A percentile compares a stretch with the other conserved stretches of the same genome.
phyloP scores from a whole-genome alignment of 2,113 vertebrate species.

The Corvus moneduloides region DNA sequence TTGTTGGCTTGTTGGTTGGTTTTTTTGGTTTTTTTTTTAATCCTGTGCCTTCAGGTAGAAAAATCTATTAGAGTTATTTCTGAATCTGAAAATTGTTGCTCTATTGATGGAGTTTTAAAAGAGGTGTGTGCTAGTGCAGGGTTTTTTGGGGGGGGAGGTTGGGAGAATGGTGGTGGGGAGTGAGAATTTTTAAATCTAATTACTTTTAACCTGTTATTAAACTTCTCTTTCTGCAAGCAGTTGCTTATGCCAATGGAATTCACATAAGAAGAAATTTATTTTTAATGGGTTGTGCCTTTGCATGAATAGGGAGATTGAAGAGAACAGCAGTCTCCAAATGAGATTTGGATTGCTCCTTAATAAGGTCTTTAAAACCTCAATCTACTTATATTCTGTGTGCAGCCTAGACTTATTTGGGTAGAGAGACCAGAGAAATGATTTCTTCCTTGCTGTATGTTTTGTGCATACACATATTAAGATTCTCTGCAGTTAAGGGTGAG shows the following conservation, averaged over 20 bases:
- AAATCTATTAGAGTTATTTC: background rate
- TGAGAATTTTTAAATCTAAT: background rate
- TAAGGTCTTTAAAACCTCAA: background rate
- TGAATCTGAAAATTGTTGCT: background rate
- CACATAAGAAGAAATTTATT: background rate
- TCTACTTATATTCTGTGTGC: background rate
- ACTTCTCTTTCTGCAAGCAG: background rate
- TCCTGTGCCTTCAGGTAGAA: background rate
- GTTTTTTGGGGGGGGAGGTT: fast-evolving
- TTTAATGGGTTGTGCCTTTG: background rate
- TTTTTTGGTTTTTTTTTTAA: background rate
- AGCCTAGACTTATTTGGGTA: background rate
- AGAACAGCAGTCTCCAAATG: background rate
- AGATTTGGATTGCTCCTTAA: background rate
- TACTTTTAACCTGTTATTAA: background rate
- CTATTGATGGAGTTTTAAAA: background rate
- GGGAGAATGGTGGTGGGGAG: background rate
- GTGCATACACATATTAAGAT: background rate
- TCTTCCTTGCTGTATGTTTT: background rate
- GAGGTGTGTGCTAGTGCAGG: background rate
- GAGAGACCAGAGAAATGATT: background rate
- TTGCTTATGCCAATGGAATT: background rate
- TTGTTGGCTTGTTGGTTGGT: background rate
- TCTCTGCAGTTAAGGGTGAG: background rate
- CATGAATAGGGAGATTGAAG: background rate